A percentile compares a stretch with the other conserved stretches of the same genome.
Conservation (phyloP, 2,113 vertebrate species). For the Cepphus grylle region DNA sequence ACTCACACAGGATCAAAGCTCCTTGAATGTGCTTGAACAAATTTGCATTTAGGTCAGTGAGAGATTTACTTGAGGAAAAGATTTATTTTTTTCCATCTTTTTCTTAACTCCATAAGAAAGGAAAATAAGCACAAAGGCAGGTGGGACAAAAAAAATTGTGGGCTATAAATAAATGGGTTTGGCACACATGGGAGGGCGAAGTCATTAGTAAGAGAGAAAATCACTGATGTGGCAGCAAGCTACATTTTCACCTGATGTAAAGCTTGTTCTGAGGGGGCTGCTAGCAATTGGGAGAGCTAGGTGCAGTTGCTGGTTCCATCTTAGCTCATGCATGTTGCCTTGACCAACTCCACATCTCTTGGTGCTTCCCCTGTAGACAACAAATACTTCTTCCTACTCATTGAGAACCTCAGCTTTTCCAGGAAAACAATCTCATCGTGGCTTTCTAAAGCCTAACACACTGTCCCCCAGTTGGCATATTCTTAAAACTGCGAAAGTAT, state of each 20-base stretch:
- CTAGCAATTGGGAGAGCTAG: not conserved
- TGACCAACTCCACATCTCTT: not conserved
- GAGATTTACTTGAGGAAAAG: not conserved
- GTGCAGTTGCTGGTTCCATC: not conserved
- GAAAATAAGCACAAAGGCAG: not conserved
- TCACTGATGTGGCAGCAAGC: not conserved
- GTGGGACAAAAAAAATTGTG: not conserved
- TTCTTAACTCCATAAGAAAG: not conserved
- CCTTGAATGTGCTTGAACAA: not conserved
- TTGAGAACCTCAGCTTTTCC: not conserved
- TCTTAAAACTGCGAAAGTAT: not conserved
- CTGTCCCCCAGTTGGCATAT: not conserved
- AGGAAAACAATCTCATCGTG: not conserved
- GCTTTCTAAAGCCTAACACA: not conserved
- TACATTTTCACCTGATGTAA: not conserved
- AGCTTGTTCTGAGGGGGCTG: not conserved
- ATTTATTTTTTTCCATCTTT: not conserved
- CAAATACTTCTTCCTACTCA: not conserved
- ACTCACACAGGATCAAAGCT: not conserved
- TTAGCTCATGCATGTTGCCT: fast-evolving
- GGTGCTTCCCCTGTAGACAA: not conserved
- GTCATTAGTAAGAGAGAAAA: not conserved
- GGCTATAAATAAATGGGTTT: not conserved
- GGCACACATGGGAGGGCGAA: not conserved
- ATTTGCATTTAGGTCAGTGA: conserved; percentile 27